Conservation (phyloP, 2,797 vertebrate species). For the Erithacus rubecula region DNA sequence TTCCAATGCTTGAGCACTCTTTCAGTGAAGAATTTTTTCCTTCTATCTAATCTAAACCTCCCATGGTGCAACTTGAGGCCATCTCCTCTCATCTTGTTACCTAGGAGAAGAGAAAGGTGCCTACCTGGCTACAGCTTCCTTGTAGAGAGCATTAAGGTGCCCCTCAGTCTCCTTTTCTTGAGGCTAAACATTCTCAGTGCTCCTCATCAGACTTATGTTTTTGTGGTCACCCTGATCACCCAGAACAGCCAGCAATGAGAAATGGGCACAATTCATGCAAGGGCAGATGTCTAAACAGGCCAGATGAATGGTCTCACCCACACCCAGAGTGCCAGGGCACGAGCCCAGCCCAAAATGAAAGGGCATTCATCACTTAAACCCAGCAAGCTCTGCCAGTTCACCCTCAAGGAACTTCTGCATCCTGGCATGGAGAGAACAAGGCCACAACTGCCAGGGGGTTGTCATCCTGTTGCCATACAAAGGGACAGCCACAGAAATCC, state of each 20-base stretch:
- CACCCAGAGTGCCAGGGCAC: background rate
- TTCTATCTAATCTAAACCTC: background rate
- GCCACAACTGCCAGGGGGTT: rapidly evolving
- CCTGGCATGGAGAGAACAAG: background rate
- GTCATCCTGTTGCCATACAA: background rate
- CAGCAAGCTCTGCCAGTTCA: background rate
- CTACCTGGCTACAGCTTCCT: background rate
- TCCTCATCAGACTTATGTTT: background rate
- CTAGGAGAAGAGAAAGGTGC: background rate
- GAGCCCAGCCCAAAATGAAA: rapidly evolving
- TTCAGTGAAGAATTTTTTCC: background rate
- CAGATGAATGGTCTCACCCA: background rate
- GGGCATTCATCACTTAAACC: rapidly evolving
- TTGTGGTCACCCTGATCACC: background rate
- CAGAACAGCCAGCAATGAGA: background rate
- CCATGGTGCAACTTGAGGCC: background rate
- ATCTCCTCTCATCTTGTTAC: background rate
- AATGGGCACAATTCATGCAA: background rate
- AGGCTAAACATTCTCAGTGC: background rate
- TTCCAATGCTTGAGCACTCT: background rate
- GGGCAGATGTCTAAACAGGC: background rate
- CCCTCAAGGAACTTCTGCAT: background rate
- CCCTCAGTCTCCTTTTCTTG: background rate
- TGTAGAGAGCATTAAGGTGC: background rate
- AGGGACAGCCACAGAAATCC: background rate